Base-by-base conservation (phyloP, 2,113 vertebrate species). In the Melanotaenia duboulayi region DNA sequence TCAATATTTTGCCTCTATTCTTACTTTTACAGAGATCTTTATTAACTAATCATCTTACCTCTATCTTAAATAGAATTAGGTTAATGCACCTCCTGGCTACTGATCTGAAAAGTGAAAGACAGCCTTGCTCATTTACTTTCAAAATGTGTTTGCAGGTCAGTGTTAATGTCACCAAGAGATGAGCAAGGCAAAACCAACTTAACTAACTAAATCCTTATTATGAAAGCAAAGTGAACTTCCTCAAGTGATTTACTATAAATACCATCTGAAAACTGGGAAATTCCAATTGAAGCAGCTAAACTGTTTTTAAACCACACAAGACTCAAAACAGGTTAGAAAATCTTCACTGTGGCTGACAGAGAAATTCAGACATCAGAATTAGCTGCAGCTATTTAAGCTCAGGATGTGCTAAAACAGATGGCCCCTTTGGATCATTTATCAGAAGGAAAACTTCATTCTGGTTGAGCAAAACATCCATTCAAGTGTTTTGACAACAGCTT, bases 391-490 rank as follows among this genome's bases (percentile, higher is more conserved):
- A 19, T 48, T 48, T 19, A 16, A n/a, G 17, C 19, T 19, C 9
- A 51, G 5, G 25, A 51, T 70, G 54, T n/a, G 20, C 39, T 22
- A 61, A 65, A 65, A 28, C 11, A 61, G 60, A 51, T 8, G 14
- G n/a, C n/a, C 11, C 5, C 24, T n/a, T 6, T 54, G 57, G 44
- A 2, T 2, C 17, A 0, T n/a, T 48, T 48, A 19, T 48, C 44
- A 48, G 4, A n/a, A 2, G 44, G n/a, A 48, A 35, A 35, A 35
- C 32, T 35, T 35, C 32, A 7, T 35, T 35, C 32, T 35, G 32
- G 32, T 35, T 35, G 32, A 35, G 32, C 32, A 6, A 9, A 35
- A 9, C 32, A 35, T 9, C 32, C 32, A 35, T 35, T 35, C 32
- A 35, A 35, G 32, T 35, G 32, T 35, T 35, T 35, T 35, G 32